These are phyloP conservation scores for Anabas testudineus DNA, from an alignment of 2,797 vertebrate species.

Conservation along the genomic window DNA sequence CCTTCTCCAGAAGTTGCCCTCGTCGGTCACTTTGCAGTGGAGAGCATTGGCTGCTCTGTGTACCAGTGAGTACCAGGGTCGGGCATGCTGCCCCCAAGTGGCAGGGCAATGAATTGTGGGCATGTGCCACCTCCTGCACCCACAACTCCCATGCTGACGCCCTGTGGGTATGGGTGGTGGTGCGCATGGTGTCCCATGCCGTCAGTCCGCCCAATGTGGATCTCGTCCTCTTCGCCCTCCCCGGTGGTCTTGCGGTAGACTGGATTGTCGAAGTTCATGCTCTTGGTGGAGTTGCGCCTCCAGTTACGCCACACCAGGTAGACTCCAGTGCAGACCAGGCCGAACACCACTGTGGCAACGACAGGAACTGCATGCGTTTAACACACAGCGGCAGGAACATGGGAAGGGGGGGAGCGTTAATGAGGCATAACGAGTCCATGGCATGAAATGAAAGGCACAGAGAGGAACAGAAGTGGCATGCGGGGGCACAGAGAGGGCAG, in stretches of 20 bases:
- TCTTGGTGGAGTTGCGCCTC: constrained; percentile 97
- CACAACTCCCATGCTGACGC: constrained; percentile 85
- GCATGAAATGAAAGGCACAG: constrained; percentile 68
- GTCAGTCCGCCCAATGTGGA: constrained; percentile 94
- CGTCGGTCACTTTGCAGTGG: constrained; percentile 78
- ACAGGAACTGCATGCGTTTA: constrained; percentile 88
- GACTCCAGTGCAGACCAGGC: constrained; percentile 90
- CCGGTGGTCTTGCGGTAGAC: constrained; percentile 96
- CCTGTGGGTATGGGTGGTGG: constrained; percentile 85
- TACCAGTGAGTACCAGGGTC: constrained; percentile 88
- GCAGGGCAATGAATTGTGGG: constrained; percentile 86
- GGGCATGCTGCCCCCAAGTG: constrained; percentile 82
- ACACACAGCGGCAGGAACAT: constrained; percentile 80
- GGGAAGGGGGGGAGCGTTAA: constrained; percentile 77
- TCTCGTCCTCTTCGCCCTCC: constrained; percentile 95
- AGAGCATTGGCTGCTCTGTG: constrained; percentile 84
- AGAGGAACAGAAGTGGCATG: constrained; percentile 65
- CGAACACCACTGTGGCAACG: constrained; percentile 90
- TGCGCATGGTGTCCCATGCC: constrained; percentile 84
- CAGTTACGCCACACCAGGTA: constrained; percentile 98
- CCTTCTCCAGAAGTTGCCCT: constrained; percentile 31
- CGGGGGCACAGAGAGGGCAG: constrained; percentile 54
- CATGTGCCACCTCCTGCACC: constrained; percentile 70
- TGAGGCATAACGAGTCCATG: constrained; percentile 72
- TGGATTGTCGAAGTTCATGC: constrained; percentile 99